Evolutionary conservation across 2,797 vertebrate genomes (phyloP).

Genomic region (Lithobates sylvaticus): DNA sequence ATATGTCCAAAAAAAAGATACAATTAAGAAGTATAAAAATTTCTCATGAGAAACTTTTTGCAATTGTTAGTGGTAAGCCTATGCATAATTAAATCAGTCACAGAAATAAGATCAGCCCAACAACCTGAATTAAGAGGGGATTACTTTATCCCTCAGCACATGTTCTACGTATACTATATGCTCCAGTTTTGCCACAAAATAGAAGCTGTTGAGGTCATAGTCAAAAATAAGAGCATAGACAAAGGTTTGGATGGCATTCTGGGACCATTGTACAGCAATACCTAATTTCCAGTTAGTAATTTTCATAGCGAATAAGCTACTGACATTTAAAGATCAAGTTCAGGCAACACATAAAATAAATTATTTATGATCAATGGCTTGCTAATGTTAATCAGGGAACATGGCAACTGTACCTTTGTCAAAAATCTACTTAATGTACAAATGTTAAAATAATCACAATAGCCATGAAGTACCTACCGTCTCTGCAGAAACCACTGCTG

Average conservation of each 20-base stretch:
- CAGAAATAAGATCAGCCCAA: constrained; percentile 49
- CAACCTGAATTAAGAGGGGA: constrained; percentile 28
- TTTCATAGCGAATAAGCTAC: background rate
- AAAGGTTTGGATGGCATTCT: too few species aligned
- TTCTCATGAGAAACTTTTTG: constrained; percentile 54
- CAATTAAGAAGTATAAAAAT: constrained; percentile 47
- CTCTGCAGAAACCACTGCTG: too few species aligned
- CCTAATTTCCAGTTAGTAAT: background rate
- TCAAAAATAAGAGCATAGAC: too few species aligned
- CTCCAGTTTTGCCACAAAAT: background rate
- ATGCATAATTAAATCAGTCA: constrained; percentile 49
- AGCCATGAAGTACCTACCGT: too few species aligned
- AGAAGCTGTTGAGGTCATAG: background rate
- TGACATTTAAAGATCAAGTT: too few species aligned
- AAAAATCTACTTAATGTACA: too few species aligned
- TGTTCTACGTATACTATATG: constrained; percentile 5
- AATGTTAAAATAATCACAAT: too few species aligned
- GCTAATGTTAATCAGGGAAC: too few species aligned
- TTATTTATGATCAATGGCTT: too few species aligned
- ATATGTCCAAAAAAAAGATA: background rate
- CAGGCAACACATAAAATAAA: too few species aligned
- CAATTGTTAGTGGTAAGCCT: constrained; percentile 41
- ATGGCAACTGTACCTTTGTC: too few species aligned
- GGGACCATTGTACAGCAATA: background rate
- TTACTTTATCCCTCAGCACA: constrained; percentile 22